These are phyloP conservation scores for Arbacia lixula DNA, from an alignment of 53 echinoderm and acorn worm species.

Conservation along the genomic window DNA sequence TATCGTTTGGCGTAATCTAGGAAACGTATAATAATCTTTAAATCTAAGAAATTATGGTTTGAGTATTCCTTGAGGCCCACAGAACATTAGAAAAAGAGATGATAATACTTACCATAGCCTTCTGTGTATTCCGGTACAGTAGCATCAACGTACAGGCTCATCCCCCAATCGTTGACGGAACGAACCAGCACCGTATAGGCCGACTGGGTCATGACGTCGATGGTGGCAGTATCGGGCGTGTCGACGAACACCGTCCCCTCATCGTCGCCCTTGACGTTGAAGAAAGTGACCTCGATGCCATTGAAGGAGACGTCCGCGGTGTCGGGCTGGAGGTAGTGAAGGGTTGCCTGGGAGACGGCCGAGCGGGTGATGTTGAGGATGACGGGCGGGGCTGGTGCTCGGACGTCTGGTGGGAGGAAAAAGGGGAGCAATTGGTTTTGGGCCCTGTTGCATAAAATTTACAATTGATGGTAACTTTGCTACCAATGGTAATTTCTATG, in stretches of 20 bases:
- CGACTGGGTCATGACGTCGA: slow-evolving; percentile 38
- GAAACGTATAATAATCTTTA: too few species aligned
- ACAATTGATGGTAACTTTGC: too few species aligned
- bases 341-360: slow-evolving; percentile 29
- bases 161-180: slow-evolving; percentile 43
- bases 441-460: too few species aligned
- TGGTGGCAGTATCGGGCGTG: not conserved
- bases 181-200: slow-evolving; percentile 25
- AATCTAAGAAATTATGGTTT: too few species aligned
- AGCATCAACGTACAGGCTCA: slow-evolving; percentile 27
- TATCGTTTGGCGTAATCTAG: too few species aligned
- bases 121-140: slow-evolving; percentile 9
- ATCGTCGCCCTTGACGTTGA: slow-evolving; percentile 41
- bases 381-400: slow-evolving; percentile 55
- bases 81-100: too few species aligned
- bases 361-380: slow-evolving; percentile 39
- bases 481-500: too few species aligned
- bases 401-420: slow-evolving; percentile 61
- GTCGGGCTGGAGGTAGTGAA: slow-evolving; percentile 58
- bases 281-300: slow-evolving; percentile 54
- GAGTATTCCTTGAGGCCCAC: too few species aligned
- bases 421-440: too few species aligned
- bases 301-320: slow-evolving; percentile 38
- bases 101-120: not conserved
- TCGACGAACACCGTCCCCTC: slow-evolving; percentile 8